Conservation (phyloP, 1,140 invertebrate species). For the Riptortus pedestris region DNA sequence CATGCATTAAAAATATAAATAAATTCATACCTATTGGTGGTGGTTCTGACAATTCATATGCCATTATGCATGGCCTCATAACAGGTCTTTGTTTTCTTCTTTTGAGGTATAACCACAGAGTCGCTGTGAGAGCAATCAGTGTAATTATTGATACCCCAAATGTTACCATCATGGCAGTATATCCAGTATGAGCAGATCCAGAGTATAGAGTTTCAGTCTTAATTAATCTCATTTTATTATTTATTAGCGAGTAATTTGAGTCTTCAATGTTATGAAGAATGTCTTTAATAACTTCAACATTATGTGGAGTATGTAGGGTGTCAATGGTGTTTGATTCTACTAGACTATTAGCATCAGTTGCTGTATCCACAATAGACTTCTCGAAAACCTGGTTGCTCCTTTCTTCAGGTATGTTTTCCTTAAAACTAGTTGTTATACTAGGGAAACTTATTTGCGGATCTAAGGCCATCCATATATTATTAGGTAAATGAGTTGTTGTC, state of each 20-base stretch:
- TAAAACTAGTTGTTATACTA: no score
- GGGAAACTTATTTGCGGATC: no score
- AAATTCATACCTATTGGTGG: slow-evolving; percentile 15
- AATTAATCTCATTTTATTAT: slow-evolving; percentile 7
- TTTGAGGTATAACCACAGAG: background rate
- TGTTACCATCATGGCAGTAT: background rate
- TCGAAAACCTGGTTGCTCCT: no score
- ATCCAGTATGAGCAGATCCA: background rate
- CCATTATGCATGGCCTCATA: background rate
- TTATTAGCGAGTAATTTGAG: background rate
- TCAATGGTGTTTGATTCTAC: slow-evolving; percentile 8
- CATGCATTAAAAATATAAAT: background rate
- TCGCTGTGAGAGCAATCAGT: background rate
- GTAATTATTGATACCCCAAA: background rate
- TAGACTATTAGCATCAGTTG: background rate
- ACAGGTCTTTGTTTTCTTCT: background rate
- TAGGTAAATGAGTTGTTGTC: no score
- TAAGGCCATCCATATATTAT: no score
- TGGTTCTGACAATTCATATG: background rate
- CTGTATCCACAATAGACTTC: background rate
- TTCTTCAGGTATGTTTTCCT: no score
- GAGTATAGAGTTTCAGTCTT: background rate
- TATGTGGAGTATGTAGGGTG: background rate
- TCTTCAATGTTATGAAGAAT: background rate
- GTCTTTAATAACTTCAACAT: background rate